Evolutionary conservation across 2,113 vertebrate genomes (phyloP), one percentile per base, ranked within the genome.

Genomic region (Otis tarda): DNA sequence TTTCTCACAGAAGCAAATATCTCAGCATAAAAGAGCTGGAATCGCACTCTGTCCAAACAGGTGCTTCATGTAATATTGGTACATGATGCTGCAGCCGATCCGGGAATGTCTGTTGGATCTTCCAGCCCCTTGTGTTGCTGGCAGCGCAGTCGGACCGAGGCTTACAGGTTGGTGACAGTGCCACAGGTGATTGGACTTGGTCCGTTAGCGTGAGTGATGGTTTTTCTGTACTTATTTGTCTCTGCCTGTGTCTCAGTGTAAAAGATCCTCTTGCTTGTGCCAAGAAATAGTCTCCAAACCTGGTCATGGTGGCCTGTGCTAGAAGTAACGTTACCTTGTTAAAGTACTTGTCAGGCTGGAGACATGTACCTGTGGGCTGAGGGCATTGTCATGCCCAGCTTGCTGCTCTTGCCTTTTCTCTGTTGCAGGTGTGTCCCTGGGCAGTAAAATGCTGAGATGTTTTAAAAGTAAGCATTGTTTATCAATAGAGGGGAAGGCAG

Each of bases 1-100:
- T 94, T 96, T 86, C 81, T 57, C 49, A 37, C 45, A n/a, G 53
- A 94, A 92, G 83, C 89, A 94, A 96, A 81, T 91, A 96, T 52
- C 91, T 91, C 31, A 31, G 45, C 7, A 60, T 52, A 60, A 50
- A 77, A 71, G 80, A 94, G 82, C 59, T 87, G 85, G 78, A 92
- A 79, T 47, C 4, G 1, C 23, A 1, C 71, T 83, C 84, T 49
- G 21, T 86, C 65, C 90, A 91, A 88, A 56, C 89, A 93, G 93
- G 93, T 91, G 87, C 69, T 89, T 82, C 12, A 1, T 52, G 2
- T 22, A 70, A 10, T 33, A 7, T 19, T 7, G 4, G 12, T 30
- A 24, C 31, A 3, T 78, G 45, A 2, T 37, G 57, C 64, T 94
- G 83, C 80, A 86, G 9, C n/a, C 7, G 7, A 39, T 30, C 47